Evolutionary conservation across 2,797 vertebrate genomes (phyloP), one percentile per base, ranked within the genome.

Genomic region (Vespertilio murinus): DNA sequence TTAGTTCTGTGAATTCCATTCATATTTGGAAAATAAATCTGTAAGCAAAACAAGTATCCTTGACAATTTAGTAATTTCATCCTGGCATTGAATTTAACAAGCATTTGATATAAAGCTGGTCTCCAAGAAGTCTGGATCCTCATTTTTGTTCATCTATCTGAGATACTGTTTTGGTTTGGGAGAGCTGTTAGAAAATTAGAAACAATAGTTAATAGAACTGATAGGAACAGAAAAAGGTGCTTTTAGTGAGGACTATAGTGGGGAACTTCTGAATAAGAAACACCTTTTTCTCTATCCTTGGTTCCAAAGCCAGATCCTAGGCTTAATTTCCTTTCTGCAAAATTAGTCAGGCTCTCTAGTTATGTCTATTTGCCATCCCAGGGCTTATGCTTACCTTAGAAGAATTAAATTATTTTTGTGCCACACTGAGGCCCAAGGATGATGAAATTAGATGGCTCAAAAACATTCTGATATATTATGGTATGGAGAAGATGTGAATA

Each of bases 1-100:
- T 92, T 35, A 78, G 22, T 88, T 67, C 14, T 73, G 11, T 73
- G 74, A 85, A 94, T 78, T 91, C 22, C 28, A 73, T 85, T 92
- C 30, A 30, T 81, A 78, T 81, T 80, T 67, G 3, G 4, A 4
- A 25, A 18, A 75, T 87, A 61, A 80, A 8, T 83, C 3, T 16
- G 65, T 79, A 75, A 82, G 30, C 30, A 89, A 71, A 95, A 54
- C 16, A 85, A 73, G 30, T 78, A 8, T 81, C 33, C 10, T 77
- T 16, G 20, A 69, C 16, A 69, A 59, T 77, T 85, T 84, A 90
- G 84, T 88, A 61, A 80, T 78, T 92, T 54, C 47, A 64, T 23
- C 23, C 25, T 88, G 23, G 28, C n/a, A 33, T n/a, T 92, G 10
- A 40, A 4, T 78, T 91, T 93, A 74, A 65, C 8, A 91, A 80